phyloP scores from a whole-genome alignment of 2,113 vertebrate genomes.

The Cryptotis parvus region DNA sequence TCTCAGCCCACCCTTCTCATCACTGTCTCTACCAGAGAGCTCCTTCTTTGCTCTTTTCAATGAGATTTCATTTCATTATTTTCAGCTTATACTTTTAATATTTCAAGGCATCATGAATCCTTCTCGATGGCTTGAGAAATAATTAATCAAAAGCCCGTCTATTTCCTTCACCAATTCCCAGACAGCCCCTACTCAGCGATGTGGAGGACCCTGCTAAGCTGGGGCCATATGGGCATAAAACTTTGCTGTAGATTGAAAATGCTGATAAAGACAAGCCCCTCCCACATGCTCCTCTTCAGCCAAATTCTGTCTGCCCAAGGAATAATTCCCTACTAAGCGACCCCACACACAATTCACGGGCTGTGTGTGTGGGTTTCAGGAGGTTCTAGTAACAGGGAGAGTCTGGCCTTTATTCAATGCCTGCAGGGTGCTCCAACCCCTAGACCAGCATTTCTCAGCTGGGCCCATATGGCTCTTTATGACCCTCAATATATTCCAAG shows the following conservation, averaged over 20 bases:
- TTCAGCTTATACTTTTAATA: conserved; percentile 49
- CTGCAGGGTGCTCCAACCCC: neutral
- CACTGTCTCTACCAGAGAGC: neutral
- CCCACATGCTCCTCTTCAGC: neutral
- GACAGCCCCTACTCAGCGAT: neutral
- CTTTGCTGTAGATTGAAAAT: neutral
- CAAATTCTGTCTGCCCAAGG: too few relatives aligned
- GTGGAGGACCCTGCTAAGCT: too few relatives aligned
- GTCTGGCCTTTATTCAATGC: neutral
- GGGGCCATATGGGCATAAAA: neutral
- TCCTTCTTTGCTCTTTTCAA: conserved; percentile 22
- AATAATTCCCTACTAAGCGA: neutral
- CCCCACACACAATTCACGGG: neutral
- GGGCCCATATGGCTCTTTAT: too few relatives aligned
- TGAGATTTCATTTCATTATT: conserved; percentile 46
- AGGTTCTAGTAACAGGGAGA: neutral
- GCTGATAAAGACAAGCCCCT: neutral
- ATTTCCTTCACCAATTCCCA: conserved; percentile 11
- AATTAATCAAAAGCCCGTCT: conserved; percentile 27
- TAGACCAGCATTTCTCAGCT: neutral
- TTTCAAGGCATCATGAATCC: conserved; percentile 45
- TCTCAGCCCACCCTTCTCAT: neutral
- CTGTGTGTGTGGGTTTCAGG: too few relatives aligned
- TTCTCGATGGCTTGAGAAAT: conserved; percentile 52
- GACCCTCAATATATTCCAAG: too few relatives aligned